Conservation (phyloP, 2,797 vertebrate genomes). For the Pempheris klunzingeri region DNA sequence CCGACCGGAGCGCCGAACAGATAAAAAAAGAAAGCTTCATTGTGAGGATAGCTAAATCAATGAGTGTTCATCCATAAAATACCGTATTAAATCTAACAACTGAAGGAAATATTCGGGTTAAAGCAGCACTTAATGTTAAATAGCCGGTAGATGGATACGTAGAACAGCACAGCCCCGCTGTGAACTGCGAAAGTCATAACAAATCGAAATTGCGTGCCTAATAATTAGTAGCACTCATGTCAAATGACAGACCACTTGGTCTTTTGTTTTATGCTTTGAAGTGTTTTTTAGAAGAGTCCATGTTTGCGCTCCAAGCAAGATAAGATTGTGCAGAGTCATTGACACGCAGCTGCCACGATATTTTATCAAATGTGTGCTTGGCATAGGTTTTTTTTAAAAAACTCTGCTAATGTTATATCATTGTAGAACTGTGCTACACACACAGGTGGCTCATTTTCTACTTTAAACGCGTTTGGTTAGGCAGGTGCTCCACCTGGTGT, state of each 20-base stretch:
- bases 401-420: background rate
- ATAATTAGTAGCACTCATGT: background rate
- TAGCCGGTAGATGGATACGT: background rate
- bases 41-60: background rate
- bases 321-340: constrained; percentile 6
- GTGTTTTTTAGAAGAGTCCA: background rate
- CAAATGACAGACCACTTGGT: background rate
- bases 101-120: rapidly evolving
- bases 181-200: constrained; percentile 18
- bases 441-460: constrained; percentile 29
- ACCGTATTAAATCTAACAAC: rapidly evolving
- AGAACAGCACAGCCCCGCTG: background rate
- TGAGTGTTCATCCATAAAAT: background rate
- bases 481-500: background rate
- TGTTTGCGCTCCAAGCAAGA: background rate
- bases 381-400: background rate
- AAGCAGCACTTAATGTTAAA: rapidly evolving
- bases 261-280: background rate
- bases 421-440: background rate
- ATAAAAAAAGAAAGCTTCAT: constrained; percentile 3
- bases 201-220: background rate
- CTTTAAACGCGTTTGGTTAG: rapidly evolving
- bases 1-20: constrained; percentile 38
- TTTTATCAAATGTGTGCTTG: background rate
- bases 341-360: background rate